These are phyloP conservation scores for Pygoscelis antarcticus DNA, from an alignment of 2,113 vertebrate species.

Conservation along the genomic window DNA sequence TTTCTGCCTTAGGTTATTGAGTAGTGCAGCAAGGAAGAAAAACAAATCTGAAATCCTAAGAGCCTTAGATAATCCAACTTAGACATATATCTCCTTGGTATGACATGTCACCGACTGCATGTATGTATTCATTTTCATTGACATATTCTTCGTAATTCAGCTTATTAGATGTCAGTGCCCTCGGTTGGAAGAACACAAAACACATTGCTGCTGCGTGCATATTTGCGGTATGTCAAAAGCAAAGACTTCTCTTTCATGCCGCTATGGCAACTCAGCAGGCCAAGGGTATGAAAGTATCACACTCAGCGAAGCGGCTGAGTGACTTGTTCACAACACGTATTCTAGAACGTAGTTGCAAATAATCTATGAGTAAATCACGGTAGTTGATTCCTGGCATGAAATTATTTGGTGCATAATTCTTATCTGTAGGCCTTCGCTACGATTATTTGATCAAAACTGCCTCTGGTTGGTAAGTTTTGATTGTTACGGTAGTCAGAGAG, in stretches of 20 bases:
- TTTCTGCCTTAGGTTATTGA: conserved; percentile 13
- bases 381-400: not conserved
- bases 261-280: not conserved
- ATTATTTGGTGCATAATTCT: not conserved
- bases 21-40: not conserved
- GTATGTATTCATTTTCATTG: not conserved
- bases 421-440: not conserved
- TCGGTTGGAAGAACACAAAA: not conserved
- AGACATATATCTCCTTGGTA: not conserved
- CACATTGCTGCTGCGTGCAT: not conserved
- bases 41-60: not conserved
- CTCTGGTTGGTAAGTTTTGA: not conserved
- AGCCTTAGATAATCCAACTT: not conserved
- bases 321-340: not conserved
- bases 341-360: not conserved
- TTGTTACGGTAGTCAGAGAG: not conserved
- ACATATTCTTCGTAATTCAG: not conserved
- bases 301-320: rapidly evolving
- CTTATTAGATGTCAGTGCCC: not conserved
- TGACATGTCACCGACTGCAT: not conserved
- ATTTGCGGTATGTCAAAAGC: not conserved
- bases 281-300: rapidly evolving
- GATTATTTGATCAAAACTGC: not conserved
- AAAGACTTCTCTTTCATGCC: not conserved
- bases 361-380: not conserved